A percentile compares a stretch with the other conserved stretches of the same genome.
Conservation (phyloP, 2,888 invertebrate genomes). For the Celastrina argiolus region DNA sequence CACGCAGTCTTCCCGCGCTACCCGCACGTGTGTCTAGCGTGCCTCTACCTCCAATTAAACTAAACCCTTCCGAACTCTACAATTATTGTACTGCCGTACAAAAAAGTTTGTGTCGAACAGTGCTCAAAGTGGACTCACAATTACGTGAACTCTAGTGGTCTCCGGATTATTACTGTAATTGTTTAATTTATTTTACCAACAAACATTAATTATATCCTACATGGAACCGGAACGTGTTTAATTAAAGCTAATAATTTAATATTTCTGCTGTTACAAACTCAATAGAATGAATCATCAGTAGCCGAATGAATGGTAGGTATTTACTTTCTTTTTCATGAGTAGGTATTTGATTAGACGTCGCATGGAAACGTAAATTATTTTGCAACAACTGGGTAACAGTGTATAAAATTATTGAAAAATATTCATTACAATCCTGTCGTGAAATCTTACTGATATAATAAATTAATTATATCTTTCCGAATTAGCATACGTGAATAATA, state of each 20-base stretch:
- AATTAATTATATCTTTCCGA: background rate
- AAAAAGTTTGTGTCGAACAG: slow-evolving; percentile 44
- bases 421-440: background rate
- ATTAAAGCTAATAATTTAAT: slow-evolving; percentile 62
- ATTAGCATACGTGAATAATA: slow-evolving; percentile 3
- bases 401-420: background rate
- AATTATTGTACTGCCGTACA: slow-evolving; percentile 28
- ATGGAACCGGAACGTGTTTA: slow-evolving; percentile 63
- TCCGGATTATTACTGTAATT: slow-evolving; percentile 64
- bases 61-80: slow-evolving; percentile 51
- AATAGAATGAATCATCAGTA: slow-evolving; percentile 55
- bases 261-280: slow-evolving; percentile 43
- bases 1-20: slow-evolving; percentile 78
- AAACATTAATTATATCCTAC: slow-evolving; percentile 67
- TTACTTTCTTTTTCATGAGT: slow-evolving; percentile 24
- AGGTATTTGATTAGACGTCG: background rate
- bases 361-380: background rate
- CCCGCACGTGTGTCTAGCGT: slow-evolving; percentile 72
- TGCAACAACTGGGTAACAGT: background rate
- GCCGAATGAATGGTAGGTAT: slow-evolving; percentile 66
- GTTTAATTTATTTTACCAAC: slow-evolving; percentile 64
- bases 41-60: slow-evolving; percentile 48
- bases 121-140: slow-evolving; percentile 38
- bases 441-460: background rate
- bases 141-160: slow-evolving; percentile 49